Evolutionary conservation across 2,113 vertebrate species (phyloP).

Genomic region (Rhineura floridana): DNA sequence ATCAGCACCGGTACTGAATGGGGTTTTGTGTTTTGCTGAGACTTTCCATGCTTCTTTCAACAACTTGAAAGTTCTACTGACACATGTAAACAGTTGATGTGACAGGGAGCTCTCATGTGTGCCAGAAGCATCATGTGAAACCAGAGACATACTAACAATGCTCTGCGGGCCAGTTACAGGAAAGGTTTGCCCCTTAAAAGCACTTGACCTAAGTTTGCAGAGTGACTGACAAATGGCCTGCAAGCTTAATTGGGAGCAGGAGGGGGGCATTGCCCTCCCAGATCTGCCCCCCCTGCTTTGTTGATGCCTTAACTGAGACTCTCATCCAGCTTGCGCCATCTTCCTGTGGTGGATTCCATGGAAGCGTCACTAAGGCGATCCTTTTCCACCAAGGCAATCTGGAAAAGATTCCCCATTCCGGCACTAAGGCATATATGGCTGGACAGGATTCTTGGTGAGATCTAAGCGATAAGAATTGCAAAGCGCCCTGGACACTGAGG

Average conservation of each 20-base stretch:
- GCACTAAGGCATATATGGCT: not conserved
- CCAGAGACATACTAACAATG: conserved; percentile 62
- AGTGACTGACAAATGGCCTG: conserved; percentile 70
- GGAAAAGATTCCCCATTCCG: not conserved
- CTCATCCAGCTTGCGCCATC: not conserved
- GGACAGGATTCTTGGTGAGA: not conserved
- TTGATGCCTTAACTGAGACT: not conserved
- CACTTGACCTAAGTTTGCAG: conserved; percentile 67
- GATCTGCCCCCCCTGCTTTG: conserved; percentile 39
- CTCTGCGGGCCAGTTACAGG: conserved; percentile 67
- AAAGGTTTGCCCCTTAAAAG: conserved; percentile 66
- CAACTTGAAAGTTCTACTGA: conserved; percentile 65
- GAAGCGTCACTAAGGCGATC: conserved; percentile 2
- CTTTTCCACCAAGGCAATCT: not conserved
- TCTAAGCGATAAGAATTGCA: not conserved
- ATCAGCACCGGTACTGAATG: conserved; percentile 29
- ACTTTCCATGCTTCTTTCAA: conserved; percentile 66
- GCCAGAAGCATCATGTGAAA: conserved; percentile 67
- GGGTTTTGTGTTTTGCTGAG: conserved; percentile 59
- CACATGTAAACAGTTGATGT: conserved; percentile 61
- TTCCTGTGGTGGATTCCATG: conserved; percentile 46
- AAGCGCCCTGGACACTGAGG: not conserved
- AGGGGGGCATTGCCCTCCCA: conserved; percentile 66
- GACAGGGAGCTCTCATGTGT: conserved; percentile 64
- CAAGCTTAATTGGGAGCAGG: conserved; percentile 58